Evolutionary conservation across 2,113 vertebrate species (phyloP), one percentile per base, ranked within the genome.

Genomic region (Ibidorhyncha struthersii): DNA sequence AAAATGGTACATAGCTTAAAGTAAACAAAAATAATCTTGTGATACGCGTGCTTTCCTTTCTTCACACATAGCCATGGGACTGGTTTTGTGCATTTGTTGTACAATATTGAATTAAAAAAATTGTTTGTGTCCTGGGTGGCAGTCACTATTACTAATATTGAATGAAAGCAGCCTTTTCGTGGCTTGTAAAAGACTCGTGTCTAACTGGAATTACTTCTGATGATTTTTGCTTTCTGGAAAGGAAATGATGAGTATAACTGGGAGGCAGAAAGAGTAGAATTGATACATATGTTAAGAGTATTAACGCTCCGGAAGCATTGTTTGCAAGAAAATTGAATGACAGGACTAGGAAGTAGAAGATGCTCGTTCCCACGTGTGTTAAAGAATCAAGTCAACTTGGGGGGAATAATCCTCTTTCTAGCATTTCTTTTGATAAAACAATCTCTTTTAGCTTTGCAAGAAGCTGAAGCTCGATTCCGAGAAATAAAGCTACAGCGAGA

Each of bases 381-480:
- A 40, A 40, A 40, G 40, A 40, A 40, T 40, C 40, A 40, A 49
- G 47, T 89, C 56, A 36, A 0, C 30, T 8, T 38, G 13, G 13
- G 10, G 27, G 8, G 11, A 53, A 9, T n/a, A 27, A 73, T 69
- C 45, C 14, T 79, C 32, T 87, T 81, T 55, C 34, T 88, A 52
- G 53, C 43, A 65, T 72, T 88, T 74, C 36, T 89, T 26, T 73
- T 95, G 66, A 93, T 73, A 14, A 12, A 81, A 20, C n/a, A 32
- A 82, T 87, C 78, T 89, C 77, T 70, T 89, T 47, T 91, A 99
- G 99, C 99, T 90, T 97, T 99, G 95, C 95, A 99, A 97, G 99
- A 99, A 90, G 99, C 99, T 2, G 99, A 99, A 93, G 97, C 97
- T 76, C 99, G 99, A 56, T 99, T 99, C 95, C 98, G 98, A 87